phyloP scores from a whole-genome alignment of 2,113 vertebrate species.

The Tachysurus fulvidraco region DNA sequence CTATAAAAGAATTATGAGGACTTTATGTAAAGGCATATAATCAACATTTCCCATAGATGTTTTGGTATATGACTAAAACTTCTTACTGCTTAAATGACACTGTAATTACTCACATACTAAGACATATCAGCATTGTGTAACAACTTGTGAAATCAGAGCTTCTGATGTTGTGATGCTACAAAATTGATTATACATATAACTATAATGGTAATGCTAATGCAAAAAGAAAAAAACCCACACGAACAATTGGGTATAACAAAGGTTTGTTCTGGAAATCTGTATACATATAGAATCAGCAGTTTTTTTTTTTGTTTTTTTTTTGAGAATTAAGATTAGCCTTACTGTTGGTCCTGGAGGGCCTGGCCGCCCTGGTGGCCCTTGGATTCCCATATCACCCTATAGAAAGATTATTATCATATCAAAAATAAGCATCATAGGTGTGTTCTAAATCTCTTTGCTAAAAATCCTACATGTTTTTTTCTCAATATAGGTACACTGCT shows the following conservation, averaged over 20 bases:
- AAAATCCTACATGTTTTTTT: neutral
- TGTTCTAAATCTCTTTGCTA: neutral
- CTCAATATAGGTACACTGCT: neutral
- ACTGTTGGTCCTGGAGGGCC: slow-evolving; percentile 51
- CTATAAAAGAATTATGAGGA: neutral
- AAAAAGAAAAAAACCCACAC: neutral
- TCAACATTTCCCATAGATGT: neutral
- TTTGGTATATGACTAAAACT: neutral
- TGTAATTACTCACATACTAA: neutral
- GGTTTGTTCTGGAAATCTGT: neutral
- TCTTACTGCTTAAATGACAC: neutral
- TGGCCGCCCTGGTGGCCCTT: slow-evolving; percentile 41
- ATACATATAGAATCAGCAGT: too few relatives aligned
- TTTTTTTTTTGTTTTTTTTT: neutral
- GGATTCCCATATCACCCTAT: slow-evolving; percentile 47
- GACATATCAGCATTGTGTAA: neutral
- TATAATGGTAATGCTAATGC: neutral
- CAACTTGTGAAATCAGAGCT: neutral
- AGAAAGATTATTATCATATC: neutral
- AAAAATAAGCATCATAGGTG: neutral
- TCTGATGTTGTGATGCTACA: neutral
- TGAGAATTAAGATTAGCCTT: slow-evolving; percentile 3
- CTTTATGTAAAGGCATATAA: neutral
- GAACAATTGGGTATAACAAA: neutral
- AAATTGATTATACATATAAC: neutral